Base-by-base conservation (phyloP, 2,113 vertebrate genomes). In the Meleagris gallopavo region DNA sequence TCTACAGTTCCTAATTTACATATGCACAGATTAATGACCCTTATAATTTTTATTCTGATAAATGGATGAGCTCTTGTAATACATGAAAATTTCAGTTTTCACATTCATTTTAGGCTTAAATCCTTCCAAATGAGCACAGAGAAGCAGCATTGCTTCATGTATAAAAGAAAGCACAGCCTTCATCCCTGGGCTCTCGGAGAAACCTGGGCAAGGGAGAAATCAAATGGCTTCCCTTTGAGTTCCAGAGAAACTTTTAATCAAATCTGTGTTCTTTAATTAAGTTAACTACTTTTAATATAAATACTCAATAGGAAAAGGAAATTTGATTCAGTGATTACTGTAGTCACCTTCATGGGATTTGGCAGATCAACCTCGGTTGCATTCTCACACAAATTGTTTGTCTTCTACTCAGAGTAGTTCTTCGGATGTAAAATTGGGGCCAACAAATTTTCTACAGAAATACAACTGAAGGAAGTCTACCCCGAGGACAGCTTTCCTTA, bases 11-110 rank as follows among this genome's bases (percentile, higher is more conserved):
- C 73, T 89, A 0, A 88, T 94, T 91, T 91, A 52, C 85, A 80
- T 52, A 65, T 1, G 36, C 84, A 83, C 88, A 75, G 83, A 95
- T 91, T 93, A 94, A 94, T 88, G 85, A 90, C 48, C 76, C 77
- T 93, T 81, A 52, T 48, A 9, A 75, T 91, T 96, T 86, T 81
- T 86, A 76, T 88, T 61, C 65, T 2, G 3, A 95, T 65, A 90
- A 86, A 95, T 41, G 80, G 80, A 46, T 57, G 17, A 65, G 79
- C 85, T 83, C 76, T 86, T 81, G 85, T 86, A 86, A 43, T 81
- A 86, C 76, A 82, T 10, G 52, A 93, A 61, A 75, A 81, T 77
- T 91, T 48, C 17, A 40, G 62, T 67, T 89, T 83, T 58, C 65
- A 46, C 40, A 41, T 48, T 75, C 30, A 1, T 76, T 93, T 82